These are phyloP conservation scores for Platysternon megacephalum DNA, from an alignment of 2,113 vertebrate species.

Conservation along the genomic window DNA sequence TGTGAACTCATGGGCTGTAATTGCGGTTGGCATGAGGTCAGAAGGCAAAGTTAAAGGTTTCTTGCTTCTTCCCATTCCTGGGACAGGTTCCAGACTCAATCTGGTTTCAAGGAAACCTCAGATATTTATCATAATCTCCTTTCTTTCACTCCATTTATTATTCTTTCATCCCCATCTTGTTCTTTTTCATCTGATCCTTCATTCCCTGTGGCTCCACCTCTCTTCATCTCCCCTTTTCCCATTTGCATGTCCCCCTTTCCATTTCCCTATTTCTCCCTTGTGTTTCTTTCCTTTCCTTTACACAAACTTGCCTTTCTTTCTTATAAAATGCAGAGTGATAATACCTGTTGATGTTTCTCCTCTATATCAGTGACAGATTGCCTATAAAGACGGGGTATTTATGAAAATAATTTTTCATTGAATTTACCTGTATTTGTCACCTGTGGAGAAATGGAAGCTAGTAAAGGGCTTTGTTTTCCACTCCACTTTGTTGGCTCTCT, in stretches of 20 bases:
- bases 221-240: background rate
- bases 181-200: background rate
- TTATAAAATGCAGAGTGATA: background rate
- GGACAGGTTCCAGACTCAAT: accelerated
- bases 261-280: background rate
- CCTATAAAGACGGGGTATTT: background rate
- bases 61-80: background rate
- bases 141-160: background rate
- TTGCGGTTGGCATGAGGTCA: background rate
- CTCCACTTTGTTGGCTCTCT: background rate
- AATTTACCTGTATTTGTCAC: background rate
- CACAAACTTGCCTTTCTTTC: background rate
- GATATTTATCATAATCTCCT: background rate
- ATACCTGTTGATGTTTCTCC: background rate
- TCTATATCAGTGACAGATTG: background rate
- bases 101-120: background rate
- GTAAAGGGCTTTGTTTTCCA: background rate
- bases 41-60: background rate
- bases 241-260: background rate
- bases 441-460: background rate
- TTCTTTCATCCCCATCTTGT: background rate
- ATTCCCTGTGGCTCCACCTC: background rate
- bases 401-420: background rate
- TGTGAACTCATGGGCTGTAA: background rate
- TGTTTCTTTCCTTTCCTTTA: background rate